phyloP scores from a whole-genome alignment of 2,888 invertebrate genomes.

The Perizoma affinitatum region DNA sequence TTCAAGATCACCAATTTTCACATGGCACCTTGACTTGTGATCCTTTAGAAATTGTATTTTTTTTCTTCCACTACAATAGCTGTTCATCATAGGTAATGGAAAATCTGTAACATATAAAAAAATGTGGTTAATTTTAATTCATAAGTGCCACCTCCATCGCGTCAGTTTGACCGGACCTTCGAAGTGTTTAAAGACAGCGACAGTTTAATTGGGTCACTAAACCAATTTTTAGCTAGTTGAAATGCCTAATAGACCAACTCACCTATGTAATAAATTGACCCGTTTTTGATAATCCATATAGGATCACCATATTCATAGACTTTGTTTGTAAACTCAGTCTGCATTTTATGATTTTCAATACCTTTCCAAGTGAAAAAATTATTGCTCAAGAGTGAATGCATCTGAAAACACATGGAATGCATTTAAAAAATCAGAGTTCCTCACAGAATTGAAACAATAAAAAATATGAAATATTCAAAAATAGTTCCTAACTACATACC shows the following conservation, averaged over 20 bases:
- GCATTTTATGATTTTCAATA: slow-evolving; percentile 33
- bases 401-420: slow-evolving; percentile 42
- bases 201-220: no score
- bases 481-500: no score
- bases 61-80: slow-evolving; percentile 64
- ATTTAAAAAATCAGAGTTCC: no score
- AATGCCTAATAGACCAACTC: slow-evolving; percentile 28
- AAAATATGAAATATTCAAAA: no score
- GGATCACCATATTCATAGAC: slow-evolving; percentile 58
- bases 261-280: slow-evolving; percentile 62
- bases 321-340: slow-evolving; percentile 53
- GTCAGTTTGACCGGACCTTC: no score
- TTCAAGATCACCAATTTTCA: slow-evolving; percentile 67
- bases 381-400: slow-evolving; percentile 39
- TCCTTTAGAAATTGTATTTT: slow-evolving; percentile 62
- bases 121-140: no score
- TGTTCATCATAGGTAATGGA: slow-evolving; percentile 58
- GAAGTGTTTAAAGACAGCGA: no score
- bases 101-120: slow-evolving; percentile 52
- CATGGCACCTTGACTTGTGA: slow-evolving; percentile 59
- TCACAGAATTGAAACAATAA: no score
- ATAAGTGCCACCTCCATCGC: no score
- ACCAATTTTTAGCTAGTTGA: no score
- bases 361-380: slow-evolving; percentile 57
- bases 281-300: slow-evolving; percentile 65